Evolutionary conservation across 2,888 invertebrate genomes (phyloP), one percentile per base, ranked within the genome.

Genomic region (Lepidochrysops patricia): DNA sequence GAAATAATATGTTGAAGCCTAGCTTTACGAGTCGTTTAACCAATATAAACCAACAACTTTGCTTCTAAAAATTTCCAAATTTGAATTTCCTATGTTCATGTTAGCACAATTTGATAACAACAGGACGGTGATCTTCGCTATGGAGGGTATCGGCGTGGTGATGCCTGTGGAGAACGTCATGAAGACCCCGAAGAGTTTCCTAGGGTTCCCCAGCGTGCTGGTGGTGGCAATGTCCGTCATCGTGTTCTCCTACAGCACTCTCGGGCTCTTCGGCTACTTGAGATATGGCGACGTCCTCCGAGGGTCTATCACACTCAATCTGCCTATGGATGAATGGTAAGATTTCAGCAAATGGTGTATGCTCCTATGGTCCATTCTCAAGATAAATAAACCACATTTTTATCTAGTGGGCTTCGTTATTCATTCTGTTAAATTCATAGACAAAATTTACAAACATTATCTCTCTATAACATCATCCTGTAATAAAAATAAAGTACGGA

Each of bases 111-210:
- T 12, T 27, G 7, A 52, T 52, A 12, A 1, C 75, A 77, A 35
- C 73, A 92, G 98, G 26, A 98, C 98, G 0, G 98, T 97, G 0
- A 94, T 99, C 68, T 99, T 98, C 77, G 97, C 99, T 34, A 98
- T 99, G 93, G 99, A 99, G 88, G 97, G 97, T 48, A 97, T 99
- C 64, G 96, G 96, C 43, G 94, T 94, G 52, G 95, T 98, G 1
- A 93, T 98, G 91, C 98, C 98, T 0, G 92, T 98, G 15, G 97
- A 98, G 79, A 98, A 98, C 76, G 94, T 93, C 1, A 97, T 98
- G 97, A 91, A 91, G 68, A 93, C 93, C 60, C 97, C 97, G 0
- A 90, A 93, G 61, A 92, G 95, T 62, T 95, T 96, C 70, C 91
- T 97, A 50, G 93, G 94, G 5, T 93, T 91, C 66, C 95, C 94